These are phyloP conservation scores for Coptodon rendalli DNA, from an alignment of 2,113 vertebrate genomes.

Conservation along the genomic window DNA sequence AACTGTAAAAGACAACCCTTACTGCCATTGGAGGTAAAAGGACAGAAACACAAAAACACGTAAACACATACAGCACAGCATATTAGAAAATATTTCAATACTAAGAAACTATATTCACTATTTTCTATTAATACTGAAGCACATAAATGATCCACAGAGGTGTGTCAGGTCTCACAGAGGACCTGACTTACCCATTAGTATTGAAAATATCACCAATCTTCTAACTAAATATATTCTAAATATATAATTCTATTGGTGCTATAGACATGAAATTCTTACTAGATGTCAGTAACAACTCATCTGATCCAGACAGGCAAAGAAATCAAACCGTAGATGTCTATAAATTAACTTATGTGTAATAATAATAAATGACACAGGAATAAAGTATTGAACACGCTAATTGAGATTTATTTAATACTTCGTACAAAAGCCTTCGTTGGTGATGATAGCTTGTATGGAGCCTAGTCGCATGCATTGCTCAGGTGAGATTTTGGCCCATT, in stretches of 20 bases:
- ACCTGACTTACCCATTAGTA: neutral
- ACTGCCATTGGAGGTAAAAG: conserved; percentile 5
- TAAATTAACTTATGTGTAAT: neutral
- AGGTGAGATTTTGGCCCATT: neutral
- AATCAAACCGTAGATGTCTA: neutral
- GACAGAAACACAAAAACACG: neutral
- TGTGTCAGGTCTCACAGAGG: neutral
- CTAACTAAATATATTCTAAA: neutral
- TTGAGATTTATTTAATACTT: neutral
- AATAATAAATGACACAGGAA: neutral
- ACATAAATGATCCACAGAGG: neutral
- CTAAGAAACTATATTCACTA: neutral
- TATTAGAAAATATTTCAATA: neutral
- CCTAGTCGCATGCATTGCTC: neutral
- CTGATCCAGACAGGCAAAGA: too few species aligned
- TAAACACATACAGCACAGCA: neutral
- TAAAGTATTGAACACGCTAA: neutral
- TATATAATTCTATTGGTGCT: neutral
- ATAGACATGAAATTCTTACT: neutral
- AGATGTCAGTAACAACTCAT: too few species aligned
- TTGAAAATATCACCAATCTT: neutral
- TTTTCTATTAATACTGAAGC: neutral
- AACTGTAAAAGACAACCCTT: conserved; percentile 66
- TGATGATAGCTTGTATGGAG: neutral
- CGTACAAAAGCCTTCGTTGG: neutral